phyloP scores from a whole-genome alignment of 2,888 invertebrate genomes.

The Catotricha subobsoleta region DNA sequence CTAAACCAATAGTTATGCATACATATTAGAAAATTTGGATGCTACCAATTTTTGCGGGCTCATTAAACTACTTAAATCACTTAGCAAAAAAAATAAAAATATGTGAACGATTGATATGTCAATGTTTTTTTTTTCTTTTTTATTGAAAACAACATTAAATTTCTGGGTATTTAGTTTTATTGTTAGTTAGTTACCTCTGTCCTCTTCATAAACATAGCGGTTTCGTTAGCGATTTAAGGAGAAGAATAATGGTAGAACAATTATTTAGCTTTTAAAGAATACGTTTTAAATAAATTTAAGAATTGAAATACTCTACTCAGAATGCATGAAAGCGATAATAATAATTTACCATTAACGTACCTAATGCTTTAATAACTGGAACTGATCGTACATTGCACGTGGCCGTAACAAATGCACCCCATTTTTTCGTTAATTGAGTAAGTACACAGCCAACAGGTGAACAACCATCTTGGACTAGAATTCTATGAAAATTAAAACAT shows the following conservation, averaged over 20 bases:
- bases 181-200: not conserved
- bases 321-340: not conserved
- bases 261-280: no score
- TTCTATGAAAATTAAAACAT: conserved; percentile 6
- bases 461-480: conserved; percentile 31
- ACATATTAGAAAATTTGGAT: no score
- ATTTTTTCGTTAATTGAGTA: conserved; percentile 36
- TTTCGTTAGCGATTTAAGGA: no score
- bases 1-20: no score
- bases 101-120: no score
- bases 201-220: no score
- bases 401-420: conserved; percentile 37
- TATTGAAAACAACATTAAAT: not conserved
- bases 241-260: no score
- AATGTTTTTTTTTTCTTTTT: not conserved
- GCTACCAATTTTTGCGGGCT: not conserved
- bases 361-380: conserved; percentile 35
- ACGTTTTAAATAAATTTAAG: no score
- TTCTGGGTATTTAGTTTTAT: no score
- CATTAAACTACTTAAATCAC: not conserved
- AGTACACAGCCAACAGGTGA: conserved; percentile 40
- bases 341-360: conserved; percentile 4
- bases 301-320: not conserved
- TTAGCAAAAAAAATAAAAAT: no score
- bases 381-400: conserved; percentile 33